Evolutionary conservation across 2,888 invertebrate genomes (phyloP).

Genomic region (Lepidochitona cinerea): DNA sequence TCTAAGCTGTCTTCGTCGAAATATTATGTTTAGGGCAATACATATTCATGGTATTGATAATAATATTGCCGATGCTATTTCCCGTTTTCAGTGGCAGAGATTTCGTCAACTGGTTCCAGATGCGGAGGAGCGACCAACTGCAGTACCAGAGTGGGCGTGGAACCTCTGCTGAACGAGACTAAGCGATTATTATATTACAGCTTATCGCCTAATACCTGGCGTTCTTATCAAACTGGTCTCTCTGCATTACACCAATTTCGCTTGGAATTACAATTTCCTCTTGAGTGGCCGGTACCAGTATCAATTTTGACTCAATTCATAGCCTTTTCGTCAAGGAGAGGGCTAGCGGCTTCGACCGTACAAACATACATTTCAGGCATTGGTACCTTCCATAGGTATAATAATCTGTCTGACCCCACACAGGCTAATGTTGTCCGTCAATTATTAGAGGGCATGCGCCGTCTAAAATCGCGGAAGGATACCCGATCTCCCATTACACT

Average conservation of each 20-base stretch:
- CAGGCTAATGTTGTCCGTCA: neutral
- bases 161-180: neutral
- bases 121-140: neutral
- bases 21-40: slow-evolving; percentile 15
- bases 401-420: neutral
- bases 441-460: neutral
- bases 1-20: slow-evolving; percentile 6
- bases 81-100: slow-evolving; percentile 13
- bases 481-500: neutral
- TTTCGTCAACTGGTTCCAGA: slow-evolving; percentile 16
- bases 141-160: neutral
- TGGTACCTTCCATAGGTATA: neutral
- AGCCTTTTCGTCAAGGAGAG: neutral
- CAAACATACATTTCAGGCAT: neutral
- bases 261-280: neutral
- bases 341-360: neutral
- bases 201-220: neutral
- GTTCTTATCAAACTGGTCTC: neutral
- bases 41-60: slow-evolving; percentile 17
- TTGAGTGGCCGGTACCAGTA: neutral
- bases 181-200: neutral
- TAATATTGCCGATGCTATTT: slow-evolving; percentile 17
- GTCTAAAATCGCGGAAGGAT: neutral
- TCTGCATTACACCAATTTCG: neutral
- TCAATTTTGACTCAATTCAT: neutral